phyloP scores from a whole-genome alignment of 2,888 invertebrate genomes.

The Aricia artaxerxes region DNA sequence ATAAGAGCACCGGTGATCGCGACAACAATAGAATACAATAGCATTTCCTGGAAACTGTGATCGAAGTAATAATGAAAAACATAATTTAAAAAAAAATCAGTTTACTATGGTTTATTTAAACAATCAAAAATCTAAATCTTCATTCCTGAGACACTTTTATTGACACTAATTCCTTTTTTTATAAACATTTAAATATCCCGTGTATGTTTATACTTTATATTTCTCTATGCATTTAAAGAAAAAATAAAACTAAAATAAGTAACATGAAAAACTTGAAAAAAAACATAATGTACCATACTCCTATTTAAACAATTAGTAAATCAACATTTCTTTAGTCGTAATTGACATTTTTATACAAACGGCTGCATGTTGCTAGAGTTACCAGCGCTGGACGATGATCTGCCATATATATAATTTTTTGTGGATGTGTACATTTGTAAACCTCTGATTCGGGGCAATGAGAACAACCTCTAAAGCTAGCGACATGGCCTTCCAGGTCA shows the following conservation, averaged over 20 bases:
- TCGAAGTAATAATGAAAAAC: too few species aligned
- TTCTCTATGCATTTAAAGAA: background rate
- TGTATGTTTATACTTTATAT: too few species aligned
- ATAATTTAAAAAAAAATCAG: too few species aligned
- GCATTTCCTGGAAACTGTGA: too few species aligned
- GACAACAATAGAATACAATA: too few species aligned
- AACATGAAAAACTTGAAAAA: background rate
- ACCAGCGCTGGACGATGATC: background rate
- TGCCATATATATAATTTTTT: background rate
- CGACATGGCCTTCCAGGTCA: background rate
- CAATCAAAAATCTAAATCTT: too few species aligned
- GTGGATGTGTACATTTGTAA: constrained; percentile 4
- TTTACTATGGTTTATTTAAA: too few species aligned
- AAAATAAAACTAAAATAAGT: background rate
- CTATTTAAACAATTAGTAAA: background rate
- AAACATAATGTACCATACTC: background rate
- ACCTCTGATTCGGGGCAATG: background rate
- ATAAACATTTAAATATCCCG: too few species aligned
- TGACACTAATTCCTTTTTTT: background rate
- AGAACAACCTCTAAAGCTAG: background rate
- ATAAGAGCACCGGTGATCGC: too few species aligned
- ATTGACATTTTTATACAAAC: background rate
- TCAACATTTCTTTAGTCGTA: background rate
- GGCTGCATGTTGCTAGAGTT: background rate
- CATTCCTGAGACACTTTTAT: background rate